Percentiles rank a stretch among this genome's conserved stretches.
Evolutionary conservation across 2,888 invertebrate genomes (phyloP).

Genomic region (Hoplodrina blanda): DNA sequence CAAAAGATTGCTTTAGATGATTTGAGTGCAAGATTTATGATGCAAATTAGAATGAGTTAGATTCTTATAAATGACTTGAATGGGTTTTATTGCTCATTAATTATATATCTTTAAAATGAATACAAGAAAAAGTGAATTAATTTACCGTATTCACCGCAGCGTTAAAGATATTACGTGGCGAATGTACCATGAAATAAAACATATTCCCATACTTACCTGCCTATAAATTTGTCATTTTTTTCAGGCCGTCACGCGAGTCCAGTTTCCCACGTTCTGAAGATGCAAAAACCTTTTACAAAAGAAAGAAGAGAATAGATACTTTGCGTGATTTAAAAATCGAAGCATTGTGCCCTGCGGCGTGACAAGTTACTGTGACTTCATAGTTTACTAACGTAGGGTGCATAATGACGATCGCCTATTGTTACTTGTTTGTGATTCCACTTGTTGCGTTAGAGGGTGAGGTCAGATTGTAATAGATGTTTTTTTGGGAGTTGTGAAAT

Average conservation of each 20-base stretch:
- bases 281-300: slow-evolving; percentile 79
- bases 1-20: slow-evolving; percentile 73
- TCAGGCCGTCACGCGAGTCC: slow-evolving; percentile 64
- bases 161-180: slow-evolving; percentile 7
- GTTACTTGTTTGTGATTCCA: slow-evolving; percentile 76
- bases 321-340: slow-evolving; percentile 81
- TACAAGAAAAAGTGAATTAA: slow-evolving; percentile 20
- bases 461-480: slow-evolving; percentile 35
- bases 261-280: slow-evolving; percentile 79
- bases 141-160: slow-evolving; percentile 17
- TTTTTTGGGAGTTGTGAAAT: slow-evolving; percentile 30
- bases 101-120: slow-evolving; percentile 19
- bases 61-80: slow-evolving; percentile 57
- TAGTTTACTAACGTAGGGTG: slow-evolving; percentile 63
- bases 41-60: slow-evolving; percentile 67
- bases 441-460: slow-evolving; percentile 72
- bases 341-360: slow-evolving; percentile 78
- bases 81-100: slow-evolving; percentile 31
- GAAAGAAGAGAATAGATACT: slow-evolving; percentile 73
- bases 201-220: slow-evolving; percentile 48
- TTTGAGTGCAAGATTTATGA: slow-evolving; percentile 71
- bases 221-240: slow-evolving; percentile 67
- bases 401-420: slow-evolving; percentile 68
- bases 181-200: slow-evolving; percentile 41
- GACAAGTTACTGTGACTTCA: slow-evolving; percentile 83